Evolutionary conservation across 2,113 vertebrate species (phyloP).

Genomic region (Potamarius usumacintae): DNA sequence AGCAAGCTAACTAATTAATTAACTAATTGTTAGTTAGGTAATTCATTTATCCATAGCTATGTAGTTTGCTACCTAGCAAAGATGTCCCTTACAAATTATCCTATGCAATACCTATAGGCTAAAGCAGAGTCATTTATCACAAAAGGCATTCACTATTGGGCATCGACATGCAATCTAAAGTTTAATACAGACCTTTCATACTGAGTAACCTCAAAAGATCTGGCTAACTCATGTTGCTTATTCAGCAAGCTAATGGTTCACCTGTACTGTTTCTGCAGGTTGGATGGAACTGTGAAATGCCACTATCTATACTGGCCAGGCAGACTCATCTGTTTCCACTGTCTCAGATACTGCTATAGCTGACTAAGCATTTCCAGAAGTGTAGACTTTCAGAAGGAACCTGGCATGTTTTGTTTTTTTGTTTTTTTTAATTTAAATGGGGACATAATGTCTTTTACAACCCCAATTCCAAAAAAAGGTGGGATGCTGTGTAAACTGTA

Average conservation of each 20-base stretch:
- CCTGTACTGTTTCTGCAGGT: not conserved
- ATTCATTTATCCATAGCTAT: not conserved
- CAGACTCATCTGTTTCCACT: not conserved
- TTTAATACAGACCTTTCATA: not conserved
- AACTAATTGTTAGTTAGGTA: not conserved
- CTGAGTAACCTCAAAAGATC: not conserved
- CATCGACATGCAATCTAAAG: not conserved
- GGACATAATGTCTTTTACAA: too few relatives aligned
- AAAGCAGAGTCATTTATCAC: not conserved
- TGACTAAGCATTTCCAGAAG: not conserved
- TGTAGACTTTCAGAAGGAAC: not conserved
- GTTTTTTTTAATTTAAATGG: too few relatives aligned
- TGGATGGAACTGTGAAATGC: not conserved
- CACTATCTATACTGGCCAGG: too few relatives aligned
- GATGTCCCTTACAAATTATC: not conserved
- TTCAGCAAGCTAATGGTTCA: not conserved
- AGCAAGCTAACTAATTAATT: not conserved
- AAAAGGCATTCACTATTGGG: not conserved
- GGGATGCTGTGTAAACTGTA: too few relatives aligned
- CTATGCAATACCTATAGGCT: not conserved
- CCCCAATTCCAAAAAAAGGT: too few relatives aligned
- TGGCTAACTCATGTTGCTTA: not conserved
- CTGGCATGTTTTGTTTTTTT: too few relatives aligned
- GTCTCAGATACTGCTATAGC: not conserved
- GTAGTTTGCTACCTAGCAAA: not conserved